These are phyloP conservation scores for Oriolus oriolus DNA, from an alignment of 2,113 vertebrate species.

Conservation along the genomic window DNA sequence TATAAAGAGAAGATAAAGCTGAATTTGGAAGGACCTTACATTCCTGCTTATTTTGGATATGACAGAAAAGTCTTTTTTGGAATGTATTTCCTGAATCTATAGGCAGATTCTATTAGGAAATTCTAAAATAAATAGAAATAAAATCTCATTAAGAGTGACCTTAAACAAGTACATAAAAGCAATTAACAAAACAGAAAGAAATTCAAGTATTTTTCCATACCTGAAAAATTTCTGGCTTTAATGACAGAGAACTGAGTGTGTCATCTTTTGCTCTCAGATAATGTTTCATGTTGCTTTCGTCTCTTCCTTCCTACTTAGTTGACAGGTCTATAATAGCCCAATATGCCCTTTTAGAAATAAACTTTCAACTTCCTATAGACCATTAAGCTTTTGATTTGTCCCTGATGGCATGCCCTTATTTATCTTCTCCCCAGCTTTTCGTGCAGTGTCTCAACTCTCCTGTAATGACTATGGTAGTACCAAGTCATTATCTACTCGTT, in stretches of 20 bases:
- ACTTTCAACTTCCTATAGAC: not conserved
- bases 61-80: not conserved
- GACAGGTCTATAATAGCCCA: not conserved
- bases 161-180: not conserved
- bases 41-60: not conserved
- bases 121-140: not conserved
- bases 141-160: not conserved
- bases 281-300: not conserved
- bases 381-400: conserved; percentile 30
- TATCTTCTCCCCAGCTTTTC: not conserved
- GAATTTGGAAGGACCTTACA: not conserved
- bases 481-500: conserved; percentile 39
- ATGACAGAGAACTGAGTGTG: not conserved
- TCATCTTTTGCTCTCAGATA: not conserved
- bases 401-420: not conserved
- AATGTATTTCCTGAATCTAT: not conserved
- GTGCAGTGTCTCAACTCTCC: not conserved
- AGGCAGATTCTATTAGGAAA: not conserved
- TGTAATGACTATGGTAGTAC: not conserved
- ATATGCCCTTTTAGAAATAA: not conserved
- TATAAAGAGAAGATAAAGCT: not conserved
- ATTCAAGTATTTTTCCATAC: not conserved
- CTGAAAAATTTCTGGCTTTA: not conserved
- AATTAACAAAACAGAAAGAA: not conserved
- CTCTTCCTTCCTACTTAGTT: not conserved